phyloP scores from a whole-genome alignment of 2,113 vertebrate genomes.

The Cryptotis parvus region DNA sequence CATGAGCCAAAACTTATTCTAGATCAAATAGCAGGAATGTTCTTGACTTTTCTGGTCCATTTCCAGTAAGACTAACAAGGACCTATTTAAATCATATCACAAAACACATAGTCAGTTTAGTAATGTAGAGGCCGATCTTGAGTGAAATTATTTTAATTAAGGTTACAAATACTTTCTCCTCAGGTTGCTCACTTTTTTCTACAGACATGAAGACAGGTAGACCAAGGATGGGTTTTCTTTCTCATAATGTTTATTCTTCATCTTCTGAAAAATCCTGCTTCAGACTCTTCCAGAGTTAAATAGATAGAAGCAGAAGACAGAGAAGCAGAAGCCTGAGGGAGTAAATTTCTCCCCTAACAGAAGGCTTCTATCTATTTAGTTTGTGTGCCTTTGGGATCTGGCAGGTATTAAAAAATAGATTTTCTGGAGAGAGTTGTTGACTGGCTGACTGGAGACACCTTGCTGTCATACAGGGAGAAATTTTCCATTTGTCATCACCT shows the following conservation, averaged over 20 bases:
- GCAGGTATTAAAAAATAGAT: not conserved
- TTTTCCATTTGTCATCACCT: not conserved
- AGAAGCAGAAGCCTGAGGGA: too few species aligned
- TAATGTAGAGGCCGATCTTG: not conserved
- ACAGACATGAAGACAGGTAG: not conserved
- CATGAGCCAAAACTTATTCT: not conserved
- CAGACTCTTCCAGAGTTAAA: not conserved
- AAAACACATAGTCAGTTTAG: not conserved
- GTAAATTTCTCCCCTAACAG: not conserved
- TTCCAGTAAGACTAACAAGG: not conserved
- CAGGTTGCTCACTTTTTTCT: not conserved
- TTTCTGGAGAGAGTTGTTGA: not conserved
- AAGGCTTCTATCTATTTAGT: not conserved
- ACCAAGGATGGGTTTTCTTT: not conserved
- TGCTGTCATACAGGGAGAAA: not conserved
- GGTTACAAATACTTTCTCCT: not conserved
- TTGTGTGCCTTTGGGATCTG: not conserved
- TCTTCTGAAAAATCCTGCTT: not conserved
- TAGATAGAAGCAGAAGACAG: not conserved
- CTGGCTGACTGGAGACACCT: not conserved
- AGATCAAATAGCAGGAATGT: not conserved
- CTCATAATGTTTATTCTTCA: not conserved
- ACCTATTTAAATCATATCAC: not conserved
- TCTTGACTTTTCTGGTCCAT: not conserved
- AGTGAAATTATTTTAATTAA: too few species aligned